Evolutionary conservation across 2,888 invertebrate genomes (phyloP), one percentile per base, ranked within the genome.

Genomic region (Eurytoma californica): DNA sequence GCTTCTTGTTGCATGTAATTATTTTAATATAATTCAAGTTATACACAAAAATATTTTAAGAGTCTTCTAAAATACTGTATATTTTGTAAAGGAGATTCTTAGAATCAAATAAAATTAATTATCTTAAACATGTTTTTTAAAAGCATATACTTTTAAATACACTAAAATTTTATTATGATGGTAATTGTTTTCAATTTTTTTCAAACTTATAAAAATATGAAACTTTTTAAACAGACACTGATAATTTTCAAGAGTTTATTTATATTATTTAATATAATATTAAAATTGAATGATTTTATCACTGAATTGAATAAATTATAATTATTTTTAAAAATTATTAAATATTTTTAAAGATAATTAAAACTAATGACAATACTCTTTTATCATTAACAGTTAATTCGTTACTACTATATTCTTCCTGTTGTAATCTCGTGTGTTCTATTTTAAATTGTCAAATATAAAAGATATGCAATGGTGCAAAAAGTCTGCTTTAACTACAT

Each of bases 1-100:
- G 47, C 24, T 67, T 66, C n/a, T 69, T 61, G 57, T 60, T 68
- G 53, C 39, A 65, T 65, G 57, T 55, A 69, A 39, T 49, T 16
- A 2, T 63, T 69, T 70, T 57, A 18, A 76, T 16, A 30, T 30
- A 28, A 16, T 61, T 12, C 2, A 61, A 61, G 13, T 13, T 61
- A 61, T n/a, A n/a, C 61, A 14, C 30, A 30, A 30, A n/a, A 61
- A 30, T n/a, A 30, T 30, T 30, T 28, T 61, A 30, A 16, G 16
- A 63, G 63, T 63, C 63, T 63, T 63, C 39, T 63, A 18, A 39
- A n/a, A n/a, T 18, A n/a, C 39, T 2, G 39, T 39, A 30, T 47
- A 12, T 63, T 18, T 47, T 63, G 14, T 55, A 9, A 55, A 55
- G 9, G 18, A 18, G 18, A 18, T 18, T 18, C 20, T 58, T 58